A percentile compares a stretch with the other conserved stretches of the same genome.
Evolutionary conservation across 2,113 vertebrate genomes (phyloP).

Genomic region (Genyomyrus donnyi): DNA sequence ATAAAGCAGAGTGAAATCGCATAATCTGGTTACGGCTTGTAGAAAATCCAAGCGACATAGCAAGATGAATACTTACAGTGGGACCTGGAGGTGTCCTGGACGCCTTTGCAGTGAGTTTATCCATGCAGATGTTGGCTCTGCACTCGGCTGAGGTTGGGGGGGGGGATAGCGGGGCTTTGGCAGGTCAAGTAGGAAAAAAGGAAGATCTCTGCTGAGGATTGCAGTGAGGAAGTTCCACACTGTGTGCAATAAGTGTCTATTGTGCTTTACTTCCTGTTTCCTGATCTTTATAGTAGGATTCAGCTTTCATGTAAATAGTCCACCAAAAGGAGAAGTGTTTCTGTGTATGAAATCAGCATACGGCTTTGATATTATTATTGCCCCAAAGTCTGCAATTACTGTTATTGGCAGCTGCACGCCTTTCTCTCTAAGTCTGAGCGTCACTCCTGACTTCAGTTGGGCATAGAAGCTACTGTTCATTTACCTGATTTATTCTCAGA

Average conservation of each 20-base stretch:
- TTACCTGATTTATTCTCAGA: neutral
- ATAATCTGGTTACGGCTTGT: neutral
- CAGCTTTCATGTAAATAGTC: neutral
- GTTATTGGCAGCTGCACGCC: neutral
- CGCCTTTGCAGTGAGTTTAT: neutral
- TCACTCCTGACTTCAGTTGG: neutral
- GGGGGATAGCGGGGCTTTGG: neutral
- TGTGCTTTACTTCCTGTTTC: slow-evolving; percentile 9
- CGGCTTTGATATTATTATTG: neutral
- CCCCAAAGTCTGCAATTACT: neutral
- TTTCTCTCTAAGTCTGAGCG: neutral
- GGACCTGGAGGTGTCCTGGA: neutral
- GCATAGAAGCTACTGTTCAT: neutral
- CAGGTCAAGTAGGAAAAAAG: slow-evolving; percentile 1
- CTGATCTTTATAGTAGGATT: neutral
- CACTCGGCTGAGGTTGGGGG: neutral
- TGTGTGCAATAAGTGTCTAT: neutral
- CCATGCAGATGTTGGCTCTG: neutral
- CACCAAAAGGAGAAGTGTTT: neutral
- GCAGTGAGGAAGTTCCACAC: neutral
- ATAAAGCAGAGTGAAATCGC: neutral
- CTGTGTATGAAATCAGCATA: neutral
- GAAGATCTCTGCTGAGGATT: neutral
- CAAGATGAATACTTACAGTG: neutral
- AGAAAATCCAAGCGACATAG: neutral